These are phyloP conservation scores for Drosophila atroscutellata DNA, from an alignment of 2,888 invertebrate species.

Conservation along the genomic window DNA sequence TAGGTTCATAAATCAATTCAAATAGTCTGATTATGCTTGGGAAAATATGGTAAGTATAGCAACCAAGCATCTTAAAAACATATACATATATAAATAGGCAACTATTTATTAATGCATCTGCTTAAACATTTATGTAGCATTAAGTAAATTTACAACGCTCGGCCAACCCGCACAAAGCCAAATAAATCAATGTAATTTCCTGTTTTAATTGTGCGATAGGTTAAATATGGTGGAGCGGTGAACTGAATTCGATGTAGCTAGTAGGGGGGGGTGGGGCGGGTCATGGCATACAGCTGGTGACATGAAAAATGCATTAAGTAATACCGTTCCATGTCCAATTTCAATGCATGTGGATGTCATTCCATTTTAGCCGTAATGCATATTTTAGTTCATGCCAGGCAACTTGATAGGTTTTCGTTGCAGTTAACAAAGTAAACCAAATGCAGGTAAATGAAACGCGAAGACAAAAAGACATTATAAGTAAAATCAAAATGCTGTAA, in stretches of 20 bases:
- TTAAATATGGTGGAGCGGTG: conserved; percentile 8
- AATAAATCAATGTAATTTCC: conserved; percentile 69
- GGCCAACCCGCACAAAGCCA: conserved; percentile 17
- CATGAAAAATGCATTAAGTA: conserved; percentile 70
- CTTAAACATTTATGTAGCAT: conserved; percentile 64
- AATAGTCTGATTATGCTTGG: conserved; percentile 48
- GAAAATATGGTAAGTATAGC: conserved; percentile 41
- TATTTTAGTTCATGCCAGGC: conserved; percentile 54
- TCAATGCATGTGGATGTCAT: conserved; percentile 35
- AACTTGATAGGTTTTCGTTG: conserved; percentile 27
- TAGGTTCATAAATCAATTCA: conserved; percentile 64
- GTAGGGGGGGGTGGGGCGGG: background rate
- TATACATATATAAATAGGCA: conserved; percentile 17
- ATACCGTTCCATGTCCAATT: conserved; percentile 40
- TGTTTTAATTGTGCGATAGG: conserved; percentile 63
- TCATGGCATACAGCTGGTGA: conserved; percentile 23
- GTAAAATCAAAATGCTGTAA: background rate
- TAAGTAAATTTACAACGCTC: conserved; percentile 55
- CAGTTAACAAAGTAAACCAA: conserved; percentile 37
- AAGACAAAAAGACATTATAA: conserved; percentile 8
- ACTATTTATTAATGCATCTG: conserved; percentile 51
- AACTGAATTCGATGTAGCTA: background rate
- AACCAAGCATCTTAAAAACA: conserved; percentile 20
- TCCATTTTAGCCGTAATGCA: conserved; percentile 47
- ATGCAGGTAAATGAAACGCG: conserved; percentile 36